Base-by-base conservation (phyloP, 2,888 invertebrate species). In the Epinotia brunnichana region DNA sequence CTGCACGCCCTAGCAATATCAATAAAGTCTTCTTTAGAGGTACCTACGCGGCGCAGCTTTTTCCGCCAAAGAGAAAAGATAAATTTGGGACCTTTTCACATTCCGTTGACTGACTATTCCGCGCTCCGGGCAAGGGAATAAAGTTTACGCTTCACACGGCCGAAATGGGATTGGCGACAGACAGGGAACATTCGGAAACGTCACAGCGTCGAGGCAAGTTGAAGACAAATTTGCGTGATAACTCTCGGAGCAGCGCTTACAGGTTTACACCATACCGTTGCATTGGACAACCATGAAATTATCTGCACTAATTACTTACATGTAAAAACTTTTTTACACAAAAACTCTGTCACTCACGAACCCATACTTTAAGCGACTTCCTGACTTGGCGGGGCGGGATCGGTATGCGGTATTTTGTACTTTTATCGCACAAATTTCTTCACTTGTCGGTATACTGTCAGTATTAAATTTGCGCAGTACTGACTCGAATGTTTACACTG, bases 161-260 rank as follows among this genome's bases (percentile, higher is more conserved):
- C 69, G 76, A 76, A 77, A 76, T 76, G 70, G 76, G 80, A 83
- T 83, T 79, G 79, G 78, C 76, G 80, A 81, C 79, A 79, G 79
- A 72, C 61, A 57, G 68, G 77, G 53, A 79, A 80, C 80, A 79
- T 84, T 82, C 80, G 76, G 80, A 83, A 79, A 81, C 83, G 79
- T 79, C 79, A 78, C 78, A 74, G 75, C 77, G 81, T 81, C 81
- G 70, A 70, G 76, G 77, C 69, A 74, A 61, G 53, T 41, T 21
- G 63, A 79, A 84, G 79, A 86, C 82, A 85, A 83, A 86, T 85
- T n/a, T 82, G 82, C 76, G 72, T 75, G 78, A 84, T 82, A 82
- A 81, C 79, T 81, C 80, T 77, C 74, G 54, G 69, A 79, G 77
- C 5, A 29, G 80, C 67, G 77, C 77, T 76, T 77, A 80, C 77